phyloP scores from a whole-genome alignment of 2,113 vertebrate genomes.

The Gnathonemus longibarbis region DNA sequence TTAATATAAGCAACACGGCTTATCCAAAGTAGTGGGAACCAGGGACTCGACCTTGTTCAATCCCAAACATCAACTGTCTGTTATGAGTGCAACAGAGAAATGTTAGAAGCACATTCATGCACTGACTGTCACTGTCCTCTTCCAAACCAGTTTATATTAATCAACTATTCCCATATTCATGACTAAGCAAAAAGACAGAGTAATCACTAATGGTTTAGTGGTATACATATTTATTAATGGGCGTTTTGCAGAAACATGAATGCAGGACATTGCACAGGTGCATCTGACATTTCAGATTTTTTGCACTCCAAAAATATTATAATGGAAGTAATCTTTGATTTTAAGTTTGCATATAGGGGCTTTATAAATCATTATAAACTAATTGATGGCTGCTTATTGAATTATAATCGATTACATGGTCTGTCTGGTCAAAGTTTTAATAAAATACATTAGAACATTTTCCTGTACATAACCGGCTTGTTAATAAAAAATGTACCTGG shows the following conservation, averaged over 20 bases:
- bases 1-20: conserved; percentile 9
- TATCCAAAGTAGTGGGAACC: conserved; percentile 36
- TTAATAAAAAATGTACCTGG: neutral
- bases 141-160: neutral
- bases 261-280: neutral
- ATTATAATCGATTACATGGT: neutral
- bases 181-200: neutral
- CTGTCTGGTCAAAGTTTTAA: neutral
- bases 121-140: neutral
- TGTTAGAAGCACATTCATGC: neutral
- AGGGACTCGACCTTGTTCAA: conserved; percentile 44
- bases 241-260: neutral
- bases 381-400: neutral
- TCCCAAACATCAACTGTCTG: conserved; percentile 9
- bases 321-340: neutral
- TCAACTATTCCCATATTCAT: neutral
- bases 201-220: neutral
- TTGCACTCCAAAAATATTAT: neutral
- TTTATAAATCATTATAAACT: neutral
- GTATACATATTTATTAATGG: neutral
- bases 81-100: neutral
- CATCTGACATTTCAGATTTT: neutral
- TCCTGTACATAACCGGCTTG: neutral
- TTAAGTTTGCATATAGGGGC: neutral
- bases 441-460: neutral